Conservation (phyloP, 2,888 invertebrate genomes). For the Catocala nupta region DNA sequence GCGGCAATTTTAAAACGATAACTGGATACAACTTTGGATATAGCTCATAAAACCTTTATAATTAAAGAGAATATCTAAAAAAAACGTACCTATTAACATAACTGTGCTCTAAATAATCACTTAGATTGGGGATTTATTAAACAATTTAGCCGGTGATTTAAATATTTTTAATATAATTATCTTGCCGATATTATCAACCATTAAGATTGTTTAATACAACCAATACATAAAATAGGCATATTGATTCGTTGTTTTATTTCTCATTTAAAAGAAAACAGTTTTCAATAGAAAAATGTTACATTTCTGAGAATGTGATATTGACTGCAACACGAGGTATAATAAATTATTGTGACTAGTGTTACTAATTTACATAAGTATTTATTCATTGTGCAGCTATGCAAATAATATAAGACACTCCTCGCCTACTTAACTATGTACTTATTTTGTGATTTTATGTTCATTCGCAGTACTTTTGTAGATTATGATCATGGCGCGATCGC, state of each 20-base stretch:
- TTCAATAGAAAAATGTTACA: constrained; percentile 22
- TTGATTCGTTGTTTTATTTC: neutral
- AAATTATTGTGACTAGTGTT: constrained; percentile 29
- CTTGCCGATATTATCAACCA: too few relatives aligned
- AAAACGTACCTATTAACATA: too few relatives aligned
- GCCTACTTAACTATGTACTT: constrained; percentile 17
- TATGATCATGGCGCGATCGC: neutral
- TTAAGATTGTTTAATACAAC: too few relatives aligned
- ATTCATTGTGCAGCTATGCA: constrained; percentile 43
- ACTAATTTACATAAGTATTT: constrained; percentile 39
- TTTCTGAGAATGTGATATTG: constrained; percentile 33
- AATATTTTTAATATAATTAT: too few relatives aligned
- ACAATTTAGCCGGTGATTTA: too few relatives aligned
- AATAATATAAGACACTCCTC: constrained; percentile 34
- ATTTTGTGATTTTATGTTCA: constrained; percentile 38
- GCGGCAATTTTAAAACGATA: constrained; percentile 36
- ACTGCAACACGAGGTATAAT: constrained; percentile 34
- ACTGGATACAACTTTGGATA: too few relatives aligned
- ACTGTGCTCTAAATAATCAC: too few relatives aligned
- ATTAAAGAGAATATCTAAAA: too few relatives aligned
- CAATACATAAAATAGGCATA: too few relatives aligned
- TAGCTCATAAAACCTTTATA: too few relatives aligned
- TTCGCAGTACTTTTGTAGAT: constrained; percentile 13
- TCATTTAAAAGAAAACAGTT: constrained; percentile 12
- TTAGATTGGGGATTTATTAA: too few relatives aligned